phyloP scores from a whole-genome alignment of 2,797 vertebrate species.

The Hyperoplus immaculatus region DNA sequence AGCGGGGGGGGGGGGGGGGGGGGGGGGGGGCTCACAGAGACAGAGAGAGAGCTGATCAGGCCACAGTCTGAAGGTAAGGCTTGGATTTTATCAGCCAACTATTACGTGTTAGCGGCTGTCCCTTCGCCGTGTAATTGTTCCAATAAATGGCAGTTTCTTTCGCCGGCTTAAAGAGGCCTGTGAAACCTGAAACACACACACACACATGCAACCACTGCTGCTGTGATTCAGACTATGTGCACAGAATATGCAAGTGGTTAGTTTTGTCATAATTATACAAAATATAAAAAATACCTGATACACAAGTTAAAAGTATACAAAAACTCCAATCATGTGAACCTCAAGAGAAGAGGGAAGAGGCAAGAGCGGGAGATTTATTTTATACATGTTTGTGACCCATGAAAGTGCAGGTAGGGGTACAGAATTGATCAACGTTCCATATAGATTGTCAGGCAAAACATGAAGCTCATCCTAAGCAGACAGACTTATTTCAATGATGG shows the following conservation, averaged over 20 bases:
- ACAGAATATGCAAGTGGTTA: slow-evolving; percentile 20
- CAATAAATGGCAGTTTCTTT: slow-evolving; percentile 40
- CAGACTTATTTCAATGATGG: too few species aligned
- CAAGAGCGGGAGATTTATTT: too few species aligned
- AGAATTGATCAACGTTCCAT: too few species aligned
- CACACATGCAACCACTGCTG: slow-evolving; percentile 24
- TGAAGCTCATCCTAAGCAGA: too few species aligned
- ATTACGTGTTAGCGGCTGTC: slow-evolving; percentile 11
- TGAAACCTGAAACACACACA: slow-evolving; percentile 20
- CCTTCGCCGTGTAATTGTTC: slow-evolving; percentile 11
- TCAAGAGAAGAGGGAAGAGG: too few species aligned
- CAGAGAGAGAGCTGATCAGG: slow-evolving; percentile 6
- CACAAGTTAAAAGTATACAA: too few species aligned
- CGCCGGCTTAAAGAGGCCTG: slow-evolving; percentile 2
- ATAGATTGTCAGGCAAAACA: too few species aligned
- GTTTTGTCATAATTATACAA: slow-evolving; percentile 16
- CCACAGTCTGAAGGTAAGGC: slow-evolving; percentile 23
- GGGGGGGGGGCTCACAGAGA: too few species aligned
- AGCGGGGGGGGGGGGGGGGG: background rate
- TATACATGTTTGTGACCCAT: too few species aligned
- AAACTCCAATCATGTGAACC: too few species aligned
- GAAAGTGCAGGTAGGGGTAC: too few species aligned
- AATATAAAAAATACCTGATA: background rate
- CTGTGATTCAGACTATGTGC: slow-evolving; percentile 33
- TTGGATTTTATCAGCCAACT: slow-evolving; percentile 37